Conservation (phyloP, 37 sponge, comb jelly and placozoan species). For the Diacarnus erythraeanus region DNA sequence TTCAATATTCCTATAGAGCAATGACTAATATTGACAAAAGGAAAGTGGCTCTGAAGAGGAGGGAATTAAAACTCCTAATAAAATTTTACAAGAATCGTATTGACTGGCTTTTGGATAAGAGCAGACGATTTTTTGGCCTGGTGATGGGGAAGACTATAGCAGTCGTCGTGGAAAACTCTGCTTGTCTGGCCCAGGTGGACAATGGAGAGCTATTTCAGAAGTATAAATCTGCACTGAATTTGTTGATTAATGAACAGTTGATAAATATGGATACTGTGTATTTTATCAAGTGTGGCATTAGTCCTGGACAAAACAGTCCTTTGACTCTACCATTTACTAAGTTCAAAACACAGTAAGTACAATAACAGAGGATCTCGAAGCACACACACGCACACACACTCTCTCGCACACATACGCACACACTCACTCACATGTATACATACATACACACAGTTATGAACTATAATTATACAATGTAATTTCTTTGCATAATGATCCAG, state of each 20-base stretch:
- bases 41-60: slow-evolving; percentile 20
- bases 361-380: no score
- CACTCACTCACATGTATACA: no score
- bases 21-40: background rate
- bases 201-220: background rate
- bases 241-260: slow-evolving; percentile 28
- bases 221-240: background rate
- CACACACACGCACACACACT: no score
- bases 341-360: slow-evolving; percentile 8
- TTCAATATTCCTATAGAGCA: background rate
- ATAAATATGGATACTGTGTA: slow-evolving; percentile 12
- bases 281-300: slow-evolving; percentile 14
- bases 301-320: background rate
- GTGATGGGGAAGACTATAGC: slow-evolving; percentile 22
- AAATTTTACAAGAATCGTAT: slow-evolving; percentile 30
- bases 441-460: no score
- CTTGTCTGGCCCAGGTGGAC: background rate
- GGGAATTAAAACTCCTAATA: slow-evolving; percentile 2
- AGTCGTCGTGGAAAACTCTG: slow-evolving; percentile 31
- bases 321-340: slow-evolving; percentile 1
- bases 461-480: no score
- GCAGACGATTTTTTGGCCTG: slow-evolving; percentile 29
- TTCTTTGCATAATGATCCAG: no score
- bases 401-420: no score
- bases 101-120: background rate